Evolutionary conservation across 2,113 vertebrate species (phyloP).

Genomic region (Neotoma lepida): DNA sequence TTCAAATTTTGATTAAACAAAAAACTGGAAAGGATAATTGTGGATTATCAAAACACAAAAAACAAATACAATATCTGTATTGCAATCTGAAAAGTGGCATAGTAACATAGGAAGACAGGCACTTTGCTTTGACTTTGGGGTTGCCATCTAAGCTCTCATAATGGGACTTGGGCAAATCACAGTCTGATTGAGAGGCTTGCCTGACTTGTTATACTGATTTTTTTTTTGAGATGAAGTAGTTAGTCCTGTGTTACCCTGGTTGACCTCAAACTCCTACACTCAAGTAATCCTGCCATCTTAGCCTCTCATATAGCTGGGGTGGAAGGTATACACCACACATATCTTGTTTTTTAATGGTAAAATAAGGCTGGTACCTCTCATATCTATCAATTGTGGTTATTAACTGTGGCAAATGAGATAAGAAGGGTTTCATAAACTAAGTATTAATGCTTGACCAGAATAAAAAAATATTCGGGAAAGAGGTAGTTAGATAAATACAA

Average conservation of each 20-base stretch:
- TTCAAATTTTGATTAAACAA: background rate
- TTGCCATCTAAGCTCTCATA: background rate
- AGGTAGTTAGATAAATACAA: background rate
- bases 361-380: background rate
- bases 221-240: background rate
- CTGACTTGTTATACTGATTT: background rate
- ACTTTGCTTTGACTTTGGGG: background rate
- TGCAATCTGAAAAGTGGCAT: background rate
- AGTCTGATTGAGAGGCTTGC: background rate
- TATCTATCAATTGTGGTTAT: background rate
- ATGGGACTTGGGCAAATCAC: background rate
- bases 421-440: background rate
- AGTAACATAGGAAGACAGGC: background rate
- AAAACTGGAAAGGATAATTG: background rate
- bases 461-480: background rate
- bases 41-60: background rate
- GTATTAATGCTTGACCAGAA: background rate
- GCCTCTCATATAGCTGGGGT: background rate
- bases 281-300: background rate
- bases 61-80: background rate
- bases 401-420: background rate
- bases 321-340: background rate
- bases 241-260: background rate
- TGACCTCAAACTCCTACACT: background rate
- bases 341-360: background rate